Conservation (phyloP, 2,797 vertebrate species). For the Psittacula echo region DNA sequence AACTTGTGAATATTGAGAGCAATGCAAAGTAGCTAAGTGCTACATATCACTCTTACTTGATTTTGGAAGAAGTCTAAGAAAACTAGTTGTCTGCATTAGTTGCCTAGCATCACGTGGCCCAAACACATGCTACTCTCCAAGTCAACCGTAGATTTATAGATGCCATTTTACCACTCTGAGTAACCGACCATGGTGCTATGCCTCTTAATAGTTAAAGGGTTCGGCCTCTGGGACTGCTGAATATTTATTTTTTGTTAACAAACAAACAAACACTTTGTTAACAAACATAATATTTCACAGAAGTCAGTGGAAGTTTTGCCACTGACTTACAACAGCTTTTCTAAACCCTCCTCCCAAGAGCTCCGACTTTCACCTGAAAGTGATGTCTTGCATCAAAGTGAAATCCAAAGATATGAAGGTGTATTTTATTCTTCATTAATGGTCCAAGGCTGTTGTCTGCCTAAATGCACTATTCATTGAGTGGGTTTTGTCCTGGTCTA, state of each 20-base stretch:
- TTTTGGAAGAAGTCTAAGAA: background rate
- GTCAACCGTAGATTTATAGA: background rate
- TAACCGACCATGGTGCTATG: background rate
- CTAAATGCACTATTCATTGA: background rate
- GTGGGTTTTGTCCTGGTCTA: background rate
- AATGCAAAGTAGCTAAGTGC: background rate
- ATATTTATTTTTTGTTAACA: background rate
- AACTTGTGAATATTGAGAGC: background rate
- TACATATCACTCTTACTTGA: background rate
- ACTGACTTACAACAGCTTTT: background rate
- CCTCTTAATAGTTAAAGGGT: background rate
- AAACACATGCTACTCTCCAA: background rate
- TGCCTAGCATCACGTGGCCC: background rate
- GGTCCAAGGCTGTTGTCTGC: background rate
- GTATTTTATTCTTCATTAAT: background rate
- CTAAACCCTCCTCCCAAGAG: background rate
- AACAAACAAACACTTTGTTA: background rate
- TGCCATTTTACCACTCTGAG: background rate
- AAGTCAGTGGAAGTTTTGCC: background rate
- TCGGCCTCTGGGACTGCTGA: background rate
- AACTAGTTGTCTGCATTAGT: background rate
- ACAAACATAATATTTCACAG: background rate
- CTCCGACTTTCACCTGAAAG: background rate
- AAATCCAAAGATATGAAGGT: background rate
- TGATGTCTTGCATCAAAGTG: background rate